Evolutionary conservation across 2,113 vertebrate genomes (phyloP), one percentile per base, ranked within the genome.

Genomic region (Sinocyclocheilus rhinocerous): DNA sequence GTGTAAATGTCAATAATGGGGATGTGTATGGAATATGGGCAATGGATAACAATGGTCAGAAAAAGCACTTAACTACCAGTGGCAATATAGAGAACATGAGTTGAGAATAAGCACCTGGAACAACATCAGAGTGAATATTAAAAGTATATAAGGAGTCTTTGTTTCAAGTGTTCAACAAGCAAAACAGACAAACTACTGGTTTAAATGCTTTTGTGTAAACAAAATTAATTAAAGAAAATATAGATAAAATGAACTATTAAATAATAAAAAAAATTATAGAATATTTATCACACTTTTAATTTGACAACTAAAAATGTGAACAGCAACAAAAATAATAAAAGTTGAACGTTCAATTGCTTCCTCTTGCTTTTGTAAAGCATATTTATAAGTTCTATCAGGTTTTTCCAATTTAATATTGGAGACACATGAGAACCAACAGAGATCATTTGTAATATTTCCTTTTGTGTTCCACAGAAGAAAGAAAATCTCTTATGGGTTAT

Each of bases 1-100:
- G 55, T 87, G 77, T 76, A 77, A 87, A 85, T 89, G 83, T 75
- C 61, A 87, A 87, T 82, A 82, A 70, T 69, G 18, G 61, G 29
- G 45, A 82, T 20, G 29, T 59, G 77, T 70, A 79, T 73, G 85
- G 78, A 87, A 87, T 42, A 85, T 29, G 82, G 69, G 26, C 39
- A 84, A 63, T 65, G n/a, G 72, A 33, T 67, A 26, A 59, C 42
- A 55, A 65, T 50, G 70, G 76, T 69, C 0, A 55, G 67, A 52
- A 75, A 72, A 85, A 77, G 16, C 82, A 82, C 88, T 72, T 52
- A 81, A 83, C 57, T 89, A 77, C 48, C 52, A 42, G 88, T 76
- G 24, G 80, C 59, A 80, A 67, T 79, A 26, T 81, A 85, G 36
- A 22, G 29, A 16, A 83, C 16, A 76, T 11, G 18, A 50, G 18